Conservation (phyloP, 2,797 vertebrate genomes). For the Heterohyrax brucei region DNA sequence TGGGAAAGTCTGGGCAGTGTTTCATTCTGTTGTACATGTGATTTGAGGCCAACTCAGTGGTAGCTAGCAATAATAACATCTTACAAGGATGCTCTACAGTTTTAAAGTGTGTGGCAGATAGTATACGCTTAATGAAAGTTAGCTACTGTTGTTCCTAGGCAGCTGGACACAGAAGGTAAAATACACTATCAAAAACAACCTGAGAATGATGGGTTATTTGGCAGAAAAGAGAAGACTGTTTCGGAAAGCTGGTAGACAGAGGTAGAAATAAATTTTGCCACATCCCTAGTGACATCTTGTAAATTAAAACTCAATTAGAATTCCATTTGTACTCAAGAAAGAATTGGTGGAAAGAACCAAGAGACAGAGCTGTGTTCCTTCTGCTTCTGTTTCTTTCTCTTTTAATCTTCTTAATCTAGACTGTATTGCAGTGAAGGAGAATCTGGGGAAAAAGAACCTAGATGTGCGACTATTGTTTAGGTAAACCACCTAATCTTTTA, state of each 20-base stretch:
- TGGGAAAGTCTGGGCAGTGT: not conserved
- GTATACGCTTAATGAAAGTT: not conserved
- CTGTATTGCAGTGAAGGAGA: not conserved
- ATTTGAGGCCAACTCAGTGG: not conserved
- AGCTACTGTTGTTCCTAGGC: not conserved
- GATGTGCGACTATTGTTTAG: not conserved
- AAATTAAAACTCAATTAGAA: slow-evolving; percentile 22
- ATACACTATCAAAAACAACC: not conserved
- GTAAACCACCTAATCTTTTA: not conserved
- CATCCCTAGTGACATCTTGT: not conserved
- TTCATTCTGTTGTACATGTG: not conserved
- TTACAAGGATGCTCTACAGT: not conserved
- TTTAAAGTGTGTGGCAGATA: not conserved
- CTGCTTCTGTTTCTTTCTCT: not conserved
- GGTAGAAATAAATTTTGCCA: not conserved
- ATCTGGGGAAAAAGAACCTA: not conserved
- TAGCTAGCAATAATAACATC: not conserved
- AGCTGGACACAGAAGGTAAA: not conserved
- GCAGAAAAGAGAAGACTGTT: not conserved
- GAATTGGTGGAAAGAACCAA: not conserved
- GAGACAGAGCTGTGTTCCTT: not conserved
- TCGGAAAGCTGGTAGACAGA: not conserved
- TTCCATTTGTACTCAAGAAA: not conserved
- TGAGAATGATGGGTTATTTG: not conserved
- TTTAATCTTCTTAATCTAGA: not conserved